These are phyloP conservation scores for Buphagus erythrorhynchus DNA, from an alignment of 2,797 vertebrate species.

Conservation along the genomic window DNA sequence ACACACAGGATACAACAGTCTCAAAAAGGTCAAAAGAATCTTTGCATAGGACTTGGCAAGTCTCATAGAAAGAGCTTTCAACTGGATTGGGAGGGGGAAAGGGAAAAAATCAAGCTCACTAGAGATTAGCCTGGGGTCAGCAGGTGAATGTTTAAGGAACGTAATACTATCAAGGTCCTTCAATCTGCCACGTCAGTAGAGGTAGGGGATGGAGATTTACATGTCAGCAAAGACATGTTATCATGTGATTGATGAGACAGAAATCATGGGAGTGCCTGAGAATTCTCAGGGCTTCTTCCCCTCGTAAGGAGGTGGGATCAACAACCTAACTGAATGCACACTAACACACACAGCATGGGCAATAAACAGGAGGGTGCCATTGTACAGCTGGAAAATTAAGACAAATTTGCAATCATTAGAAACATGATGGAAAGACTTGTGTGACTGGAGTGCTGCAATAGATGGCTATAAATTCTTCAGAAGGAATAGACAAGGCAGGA, in stretches of 20 bases:
- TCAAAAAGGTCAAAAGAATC: neutral
- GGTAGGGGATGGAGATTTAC: neutral
- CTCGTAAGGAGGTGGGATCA: accelerated
- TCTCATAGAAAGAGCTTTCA: neutral
- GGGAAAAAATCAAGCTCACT: neutral
- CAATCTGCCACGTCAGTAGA: neutral
- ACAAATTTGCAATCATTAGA: neutral
- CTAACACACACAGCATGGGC: accelerated
- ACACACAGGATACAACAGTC: neutral
- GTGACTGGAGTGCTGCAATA: neutral
- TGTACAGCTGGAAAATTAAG: neutral
- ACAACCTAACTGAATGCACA: neutral
- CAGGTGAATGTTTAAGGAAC: neutral
- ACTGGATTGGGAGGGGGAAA: neutral
- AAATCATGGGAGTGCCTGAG: neutral
- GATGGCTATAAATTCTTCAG: neutral
- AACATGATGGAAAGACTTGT: neutral
- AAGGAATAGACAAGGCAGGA: neutral
- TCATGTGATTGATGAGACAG: too few species aligned
- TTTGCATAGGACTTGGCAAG: neutral
- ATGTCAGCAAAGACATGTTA: neutral
- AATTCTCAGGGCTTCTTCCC: neutral
- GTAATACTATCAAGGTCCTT: neutral
- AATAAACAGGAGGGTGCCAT: neutral
- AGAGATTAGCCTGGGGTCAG: neutral